A percentile compares a stretch with the other conserved stretches of the same genome.
phyloP scores from a whole-genome alignment of 2,888 invertebrate species.

The Megastigmus dorsalis region DNA sequence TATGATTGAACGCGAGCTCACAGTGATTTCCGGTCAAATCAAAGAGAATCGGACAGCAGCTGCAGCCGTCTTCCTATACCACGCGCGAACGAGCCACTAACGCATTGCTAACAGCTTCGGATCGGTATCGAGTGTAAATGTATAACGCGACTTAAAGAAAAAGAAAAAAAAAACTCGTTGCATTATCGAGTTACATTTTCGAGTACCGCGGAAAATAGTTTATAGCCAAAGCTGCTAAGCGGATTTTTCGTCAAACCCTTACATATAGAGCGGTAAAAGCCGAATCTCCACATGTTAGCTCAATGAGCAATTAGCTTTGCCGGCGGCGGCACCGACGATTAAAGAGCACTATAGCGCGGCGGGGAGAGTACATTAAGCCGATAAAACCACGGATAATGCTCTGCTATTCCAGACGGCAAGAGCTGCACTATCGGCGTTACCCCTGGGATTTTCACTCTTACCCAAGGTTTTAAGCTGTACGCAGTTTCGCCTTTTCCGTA shows the following conservation, averaged over 20 bases:
- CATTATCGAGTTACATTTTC: too few species aligned
- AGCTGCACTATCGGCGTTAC: slow-evolving; percentile 20
- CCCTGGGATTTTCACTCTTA: slow-evolving; percentile 29
- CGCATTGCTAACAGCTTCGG: too few species aligned
- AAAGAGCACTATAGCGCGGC: slow-evolving; percentile 31
- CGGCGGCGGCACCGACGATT: slow-evolving; percentile 14
- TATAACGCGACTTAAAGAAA: too few species aligned
- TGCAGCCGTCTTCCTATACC: too few species aligned
- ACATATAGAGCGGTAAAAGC: too few species aligned
- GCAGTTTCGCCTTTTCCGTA: too few species aligned
- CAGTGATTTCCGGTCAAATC: neutral
- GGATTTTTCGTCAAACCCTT: too few species aligned
- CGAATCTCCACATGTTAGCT: neutral
- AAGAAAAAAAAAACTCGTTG: too few species aligned
- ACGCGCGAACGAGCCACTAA: too few species aligned
- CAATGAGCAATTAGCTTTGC: slow-evolving; percentile 24
- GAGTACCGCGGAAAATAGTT: too few species aligned
- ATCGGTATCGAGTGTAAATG: too few species aligned
- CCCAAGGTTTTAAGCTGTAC: slow-evolving; percentile 11
- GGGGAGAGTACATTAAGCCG: slow-evolving; percentile 48
- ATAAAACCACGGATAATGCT: slow-evolving; percentile 43
- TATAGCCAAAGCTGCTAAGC: neutral
- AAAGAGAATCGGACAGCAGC: slow-evolving; percentile 5
- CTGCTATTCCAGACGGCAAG: slow-evolving; percentile 32
- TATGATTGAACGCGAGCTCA: neutral